Conservation (phyloP, 2,888 invertebrate genomes). For the Maniola hyperantus region DNA sequence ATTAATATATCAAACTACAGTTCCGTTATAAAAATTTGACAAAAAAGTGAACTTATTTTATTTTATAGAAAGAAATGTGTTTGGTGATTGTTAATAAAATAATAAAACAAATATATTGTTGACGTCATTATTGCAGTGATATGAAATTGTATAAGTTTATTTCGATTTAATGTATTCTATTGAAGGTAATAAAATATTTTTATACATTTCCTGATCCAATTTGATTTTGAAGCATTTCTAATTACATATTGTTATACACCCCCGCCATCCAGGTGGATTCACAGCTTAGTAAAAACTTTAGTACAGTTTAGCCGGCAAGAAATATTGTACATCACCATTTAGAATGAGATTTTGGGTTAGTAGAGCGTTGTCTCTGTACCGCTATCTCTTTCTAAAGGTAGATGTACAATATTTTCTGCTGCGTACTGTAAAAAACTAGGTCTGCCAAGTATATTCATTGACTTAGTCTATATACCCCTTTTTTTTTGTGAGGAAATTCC, state of each 20-base stretch:
- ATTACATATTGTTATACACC: neutral
- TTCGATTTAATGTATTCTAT: slow-evolving; percentile 20
- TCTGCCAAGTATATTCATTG: too few species aligned
- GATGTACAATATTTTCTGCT: too few species aligned
- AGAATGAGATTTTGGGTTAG: too few species aligned
- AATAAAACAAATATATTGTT: slow-evolving; percentile 29
- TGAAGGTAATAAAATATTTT: slow-evolving; percentile 23
- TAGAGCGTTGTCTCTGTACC: too few species aligned
- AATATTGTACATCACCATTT: too few species aligned
- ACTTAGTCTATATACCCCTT: too few species aligned
- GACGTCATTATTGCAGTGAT: slow-evolving; percentile 32
- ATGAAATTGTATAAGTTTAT: slow-evolving; percentile 31
- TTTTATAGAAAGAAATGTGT: slow-evolving; percentile 27
- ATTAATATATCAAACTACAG: slow-evolving; percentile 85
- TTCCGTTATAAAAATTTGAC: slow-evolving; percentile 81
- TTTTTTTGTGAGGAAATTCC: too few species aligned
- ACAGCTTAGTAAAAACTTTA: too few species aligned
- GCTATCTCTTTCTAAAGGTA: too few species aligned
- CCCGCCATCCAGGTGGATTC: too few species aligned
- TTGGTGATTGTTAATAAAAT: slow-evolving; percentile 29
- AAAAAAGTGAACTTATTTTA: slow-evolving; percentile 35
- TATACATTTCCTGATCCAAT: neutral
- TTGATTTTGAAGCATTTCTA: neutral
- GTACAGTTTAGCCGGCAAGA: too few species aligned
- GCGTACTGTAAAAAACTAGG: too few species aligned